A percentile compares a stretch with the other conserved stretches of the same genome.
Evolutionary conservation across 2,113 vertebrate genomes (phyloP).

Genomic region (Hucho hucho): DNA sequence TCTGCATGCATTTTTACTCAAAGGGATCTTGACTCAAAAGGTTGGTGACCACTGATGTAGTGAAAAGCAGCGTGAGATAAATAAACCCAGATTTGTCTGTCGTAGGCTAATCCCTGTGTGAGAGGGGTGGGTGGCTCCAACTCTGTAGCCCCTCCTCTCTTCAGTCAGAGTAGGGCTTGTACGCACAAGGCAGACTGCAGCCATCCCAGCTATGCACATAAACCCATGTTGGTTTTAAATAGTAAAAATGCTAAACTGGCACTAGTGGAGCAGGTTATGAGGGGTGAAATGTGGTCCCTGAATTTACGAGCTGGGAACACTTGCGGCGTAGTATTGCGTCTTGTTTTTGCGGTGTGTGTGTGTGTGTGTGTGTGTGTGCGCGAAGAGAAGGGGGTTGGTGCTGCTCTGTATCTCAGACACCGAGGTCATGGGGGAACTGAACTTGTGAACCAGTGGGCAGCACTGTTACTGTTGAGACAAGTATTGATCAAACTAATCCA

Average conservation of each 20-base stretch:
- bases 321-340: conserved; percentile 11
- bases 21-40: neutral
- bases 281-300: conserved; percentile 52
- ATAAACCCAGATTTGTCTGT: conserved; percentile 19
- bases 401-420: conserved; percentile 30
- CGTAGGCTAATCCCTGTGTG: conserved; percentile 29
- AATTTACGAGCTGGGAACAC: conserved; percentile 59
- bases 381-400: neutral
- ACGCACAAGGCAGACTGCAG: conserved; percentile 28
- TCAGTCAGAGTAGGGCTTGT: conserved; percentile 15
- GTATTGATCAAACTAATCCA: conserved; percentile 62
- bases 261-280: conserved; percentile 36
- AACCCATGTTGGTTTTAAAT: conserved; percentile 56
- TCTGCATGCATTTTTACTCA: neutral
- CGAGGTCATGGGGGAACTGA: conserved; percentile 49
- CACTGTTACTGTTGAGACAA: conserved; percentile 57
- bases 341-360: conserved; percentile 3
- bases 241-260: conserved; percentile 54
- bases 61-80: conserved; percentile 10
- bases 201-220: conserved; percentile 53
- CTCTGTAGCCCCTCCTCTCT: conserved; percentile 7
- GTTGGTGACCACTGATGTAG: neutral
- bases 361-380: neutral
- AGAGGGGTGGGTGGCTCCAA: neutral
- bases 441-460: conserved; percentile 52